phyloP scores from a whole-genome alignment of 2,888 invertebrate genomes.

The Drosophila testacea region DNA sequence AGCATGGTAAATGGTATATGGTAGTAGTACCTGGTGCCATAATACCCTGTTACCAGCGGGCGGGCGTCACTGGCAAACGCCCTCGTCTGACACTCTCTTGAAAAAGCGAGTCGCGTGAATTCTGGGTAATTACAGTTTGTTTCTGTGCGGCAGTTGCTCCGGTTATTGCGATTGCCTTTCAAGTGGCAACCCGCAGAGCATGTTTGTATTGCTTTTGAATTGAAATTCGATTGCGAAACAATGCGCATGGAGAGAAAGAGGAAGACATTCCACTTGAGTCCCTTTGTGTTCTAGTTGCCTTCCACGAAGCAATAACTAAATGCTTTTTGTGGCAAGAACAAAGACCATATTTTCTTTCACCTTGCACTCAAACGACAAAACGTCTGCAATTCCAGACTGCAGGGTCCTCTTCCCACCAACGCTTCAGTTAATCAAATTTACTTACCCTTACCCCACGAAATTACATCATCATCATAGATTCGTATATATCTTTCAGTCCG shows the following conservation, averaged over 20 bases:
- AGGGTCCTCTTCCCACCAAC: background rate
- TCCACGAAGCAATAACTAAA: constrained; percentile 74
- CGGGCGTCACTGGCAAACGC: constrained; percentile 56
- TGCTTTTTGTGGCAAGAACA: constrained; percentile 35
- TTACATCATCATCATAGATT: constrained; percentile 37
- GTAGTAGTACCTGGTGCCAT: constrained; percentile 32
- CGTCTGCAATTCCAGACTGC: constrained; percentile 24
- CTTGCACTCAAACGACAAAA: constrained; percentile 54
- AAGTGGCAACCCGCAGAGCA: constrained; percentile 75
- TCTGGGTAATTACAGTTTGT: constrained; percentile 69
- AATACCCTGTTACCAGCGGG: constrained; percentile 42
- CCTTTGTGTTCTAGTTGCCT: constrained; percentile 65
- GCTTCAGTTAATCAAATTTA: constrained; percentile 37
- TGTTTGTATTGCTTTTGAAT: constrained; percentile 80
- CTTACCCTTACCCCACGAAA: background rate
- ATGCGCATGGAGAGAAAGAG: constrained; percentile 31
- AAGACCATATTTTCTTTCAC: constrained; percentile 44
- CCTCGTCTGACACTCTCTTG: constrained; percentile 37
- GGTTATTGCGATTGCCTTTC: constrained; percentile 43
- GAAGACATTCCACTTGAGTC: constrained; percentile 46
- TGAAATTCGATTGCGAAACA: constrained; percentile 78
- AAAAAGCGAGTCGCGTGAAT: constrained; percentile 66
- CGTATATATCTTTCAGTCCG: background rate
- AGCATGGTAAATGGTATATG: background rate
- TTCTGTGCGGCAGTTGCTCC: constrained; percentile 48